A percentile compares a stretch with the other conserved stretches of the same genome.
Evolutionary conservation across 2,113 vertebrate species (phyloP).

Genomic region (Sinocyclocheilus maitianheensis): DNA sequence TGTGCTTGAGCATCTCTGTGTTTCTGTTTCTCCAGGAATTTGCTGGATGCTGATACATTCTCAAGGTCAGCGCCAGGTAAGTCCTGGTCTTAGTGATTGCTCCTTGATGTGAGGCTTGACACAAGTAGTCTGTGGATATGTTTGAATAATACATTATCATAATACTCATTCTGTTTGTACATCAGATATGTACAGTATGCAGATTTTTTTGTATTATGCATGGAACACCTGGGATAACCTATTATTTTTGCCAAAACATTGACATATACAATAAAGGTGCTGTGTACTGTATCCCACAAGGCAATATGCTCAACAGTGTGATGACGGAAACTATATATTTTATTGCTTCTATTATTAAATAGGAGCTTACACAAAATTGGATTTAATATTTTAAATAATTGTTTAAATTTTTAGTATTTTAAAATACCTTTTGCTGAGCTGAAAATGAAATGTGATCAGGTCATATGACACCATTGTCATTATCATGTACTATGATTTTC

Average conservation of each 20-base stretch:
- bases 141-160: not conserved
- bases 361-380: not conserved
- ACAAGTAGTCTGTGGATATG: not conserved
- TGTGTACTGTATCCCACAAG: not conserved
- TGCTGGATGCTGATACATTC: constrained; percentile 94
- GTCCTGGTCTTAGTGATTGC: constrained; percentile 35
- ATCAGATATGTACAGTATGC: not conserved
- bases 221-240: not conserved
- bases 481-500: not conserved
- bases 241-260: not conserved
- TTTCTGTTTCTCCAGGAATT: constrained; percentile 78
- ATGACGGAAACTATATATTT: not conserved
- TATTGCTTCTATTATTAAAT: not conserved
- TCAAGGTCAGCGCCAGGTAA: constrained; percentile 95
- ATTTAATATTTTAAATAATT: not conserved
- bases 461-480: not conserved
- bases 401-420: not conserved
- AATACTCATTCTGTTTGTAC: not conserved
- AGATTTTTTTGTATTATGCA: not conserved
- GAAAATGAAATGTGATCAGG: not conserved
- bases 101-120: not conserved
- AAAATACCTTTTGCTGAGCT: not conserved
- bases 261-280: not conserved
- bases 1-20: constrained; percentile 19
- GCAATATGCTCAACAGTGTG: not conserved